Evolutionary conservation across 2,888 invertebrate genomes (phyloP).

Genomic region (Luffia ferchaultella): DNA sequence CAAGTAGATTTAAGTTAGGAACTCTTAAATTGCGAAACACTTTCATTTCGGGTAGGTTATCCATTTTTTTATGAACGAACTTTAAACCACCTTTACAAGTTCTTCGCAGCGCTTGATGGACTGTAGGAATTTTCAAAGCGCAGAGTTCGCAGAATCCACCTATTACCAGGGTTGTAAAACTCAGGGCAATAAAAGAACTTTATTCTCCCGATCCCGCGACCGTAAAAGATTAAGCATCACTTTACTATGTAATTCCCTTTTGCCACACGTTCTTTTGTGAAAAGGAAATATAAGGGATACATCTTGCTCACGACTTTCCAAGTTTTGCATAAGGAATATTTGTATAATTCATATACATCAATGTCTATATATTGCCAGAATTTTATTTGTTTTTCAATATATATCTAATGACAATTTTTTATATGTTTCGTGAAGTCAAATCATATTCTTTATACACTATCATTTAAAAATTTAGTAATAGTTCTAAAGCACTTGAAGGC

Average conservation of each 20-base stretch:
- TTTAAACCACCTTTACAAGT: neutral
- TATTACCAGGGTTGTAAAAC: constrained; percentile 43
- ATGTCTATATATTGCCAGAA: too few relatives aligned
- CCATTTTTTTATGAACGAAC: neutral
- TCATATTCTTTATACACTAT: too few relatives aligned
- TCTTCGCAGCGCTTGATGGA: constrained; percentile 15
- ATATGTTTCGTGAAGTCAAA: too few relatives aligned
- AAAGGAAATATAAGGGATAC: neutral
- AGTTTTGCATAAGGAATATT: too few relatives aligned
- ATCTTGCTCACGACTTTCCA: neutral
- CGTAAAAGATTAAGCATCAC: constrained; percentile 42
- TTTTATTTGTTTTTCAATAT: too few relatives aligned
- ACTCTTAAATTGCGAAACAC: too few relatives aligned
- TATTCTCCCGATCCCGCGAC: constrained; percentile 43
- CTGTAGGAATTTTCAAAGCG: constrained; percentile 21
- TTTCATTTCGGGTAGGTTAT: too few relatives aligned
- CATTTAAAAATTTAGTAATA: too few relatives aligned
- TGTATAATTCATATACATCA: too few relatives aligned
- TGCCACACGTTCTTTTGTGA: constrained; percentile 14
- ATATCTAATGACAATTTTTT: too few relatives aligned
- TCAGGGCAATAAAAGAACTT: constrained; percentile 45
- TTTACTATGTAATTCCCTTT: constrained; percentile 46
- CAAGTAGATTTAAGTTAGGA: too few relatives aligned
- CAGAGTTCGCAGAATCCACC: constrained; percentile 33
- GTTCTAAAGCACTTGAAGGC: too few relatives aligned